phyloP scores from a whole-genome alignment of 2,113 vertebrate species.

The Strix uralensis region DNA sequence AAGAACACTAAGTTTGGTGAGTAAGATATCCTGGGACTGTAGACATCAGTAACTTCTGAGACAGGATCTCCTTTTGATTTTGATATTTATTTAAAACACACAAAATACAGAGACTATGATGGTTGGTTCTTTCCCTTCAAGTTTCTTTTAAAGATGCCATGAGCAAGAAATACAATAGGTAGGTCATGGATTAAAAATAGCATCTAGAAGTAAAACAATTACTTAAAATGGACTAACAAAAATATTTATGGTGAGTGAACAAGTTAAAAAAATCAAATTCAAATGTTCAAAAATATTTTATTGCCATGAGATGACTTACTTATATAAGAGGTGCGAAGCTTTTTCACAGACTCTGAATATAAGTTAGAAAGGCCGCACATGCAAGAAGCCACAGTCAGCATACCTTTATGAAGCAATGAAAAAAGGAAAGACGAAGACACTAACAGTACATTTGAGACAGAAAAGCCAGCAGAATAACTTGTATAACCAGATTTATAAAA shows the following conservation, averaged over 20 bases:
- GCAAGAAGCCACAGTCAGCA: conserved; percentile 85
- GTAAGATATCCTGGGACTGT: background rate
- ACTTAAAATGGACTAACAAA: background rate
- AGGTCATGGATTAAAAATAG: background rate
- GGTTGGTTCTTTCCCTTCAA: background rate
- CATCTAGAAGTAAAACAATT: background rate
- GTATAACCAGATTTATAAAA: background rate
- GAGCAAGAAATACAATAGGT: background rate
- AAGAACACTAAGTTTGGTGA: background rate
- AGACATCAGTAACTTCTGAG: background rate
- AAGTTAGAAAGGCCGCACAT: conserved; percentile 79
- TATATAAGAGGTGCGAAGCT: conserved; percentile 84
- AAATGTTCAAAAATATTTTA: conserved; percentile 17
- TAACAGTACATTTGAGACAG: conserved; percentile 64
- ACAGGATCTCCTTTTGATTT: background rate
- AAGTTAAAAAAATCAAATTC: background rate
- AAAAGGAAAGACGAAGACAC: conserved; percentile 77
- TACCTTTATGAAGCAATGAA: conserved; percentile 83
- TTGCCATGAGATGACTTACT: conserved; percentile 84
- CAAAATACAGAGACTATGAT: background rate
- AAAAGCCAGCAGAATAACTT: conserved; percentile 51
- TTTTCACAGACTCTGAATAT: conserved; percentile 91
- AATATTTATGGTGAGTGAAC: background rate
- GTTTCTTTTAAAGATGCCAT: background rate
- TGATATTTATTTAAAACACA: background rate